Percentiles rank a stretch among this genome's conserved stretches.
Evolutionary conservation across 1,140 invertebrate genomes (phyloP).

Genomic region (Littorina saxatilis): DNA sequence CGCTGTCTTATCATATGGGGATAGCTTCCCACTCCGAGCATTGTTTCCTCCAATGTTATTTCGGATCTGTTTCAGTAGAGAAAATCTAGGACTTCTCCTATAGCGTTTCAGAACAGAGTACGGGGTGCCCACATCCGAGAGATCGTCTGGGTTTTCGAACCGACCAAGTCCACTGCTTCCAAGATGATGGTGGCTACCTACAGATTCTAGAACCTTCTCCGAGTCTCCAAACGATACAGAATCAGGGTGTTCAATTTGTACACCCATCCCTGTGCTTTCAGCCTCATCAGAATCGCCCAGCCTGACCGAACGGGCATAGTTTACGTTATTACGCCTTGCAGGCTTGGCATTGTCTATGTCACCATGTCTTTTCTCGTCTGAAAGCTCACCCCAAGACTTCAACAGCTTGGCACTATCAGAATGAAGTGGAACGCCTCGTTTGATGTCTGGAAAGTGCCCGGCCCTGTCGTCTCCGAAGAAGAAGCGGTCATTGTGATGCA

Average conservation of each 20-base stretch:
- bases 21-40: too few relatives aligned
- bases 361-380: neutral
- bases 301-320: too few relatives aligned
- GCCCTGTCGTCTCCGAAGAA: neutral
- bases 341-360: neutral
- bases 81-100: neutral
- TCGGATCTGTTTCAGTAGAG: neutral
- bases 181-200: neutral
- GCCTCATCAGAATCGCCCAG: too few relatives aligned
- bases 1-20: too few relatives aligned
- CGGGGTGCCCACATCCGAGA: neutral
- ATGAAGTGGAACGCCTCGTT: neutral
- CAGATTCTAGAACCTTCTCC: too few relatives aligned
- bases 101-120: neutral
- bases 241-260: too few relatives aligned
- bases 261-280: too few relatives aligned
- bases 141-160: neutral
- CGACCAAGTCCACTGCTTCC: neutral
- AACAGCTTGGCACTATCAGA: neutral
- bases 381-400: neutral
- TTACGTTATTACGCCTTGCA: too few relatives aligned
- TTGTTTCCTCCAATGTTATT: neutral
- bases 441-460: constrained; percentile 7
- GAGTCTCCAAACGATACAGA: too few relatives aligned
- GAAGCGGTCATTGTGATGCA: neutral